These are phyloP conservation scores for Kradibia gibbosae DNA, from an alignment of 1,140 invertebrate species.

Conservation along the genomic window DNA sequence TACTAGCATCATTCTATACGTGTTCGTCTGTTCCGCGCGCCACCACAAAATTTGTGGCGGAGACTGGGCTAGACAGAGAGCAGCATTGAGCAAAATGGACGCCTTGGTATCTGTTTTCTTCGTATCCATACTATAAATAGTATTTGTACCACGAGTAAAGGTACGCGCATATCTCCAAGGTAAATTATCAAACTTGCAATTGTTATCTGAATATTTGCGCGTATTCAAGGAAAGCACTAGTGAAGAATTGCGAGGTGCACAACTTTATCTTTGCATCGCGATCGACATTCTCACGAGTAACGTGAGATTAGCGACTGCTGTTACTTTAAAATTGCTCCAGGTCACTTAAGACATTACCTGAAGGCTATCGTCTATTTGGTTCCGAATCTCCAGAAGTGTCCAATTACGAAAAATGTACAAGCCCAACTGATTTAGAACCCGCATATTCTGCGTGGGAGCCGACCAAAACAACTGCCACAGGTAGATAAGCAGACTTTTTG, in stretches of 20 bases:
- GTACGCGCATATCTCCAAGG: conserved; percentile 8
- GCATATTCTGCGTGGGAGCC: background rate
- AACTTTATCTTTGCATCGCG: background rate
- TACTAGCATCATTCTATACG: conserved; percentile 8
- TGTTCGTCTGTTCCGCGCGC: background rate
- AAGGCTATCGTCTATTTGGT: no score
- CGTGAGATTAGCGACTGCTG: background rate
- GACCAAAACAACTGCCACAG: background rate
- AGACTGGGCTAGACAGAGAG: conserved; percentile 19
- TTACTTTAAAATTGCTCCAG: background rate
- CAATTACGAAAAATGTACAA: background rate
- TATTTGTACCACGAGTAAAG: conserved; percentile 11
- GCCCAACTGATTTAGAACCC: background rate
- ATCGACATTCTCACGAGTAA: conserved; percentile 1
- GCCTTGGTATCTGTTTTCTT: conserved; percentile 72
- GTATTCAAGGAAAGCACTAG: conserved; percentile 6
- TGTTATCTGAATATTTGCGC: background rate
- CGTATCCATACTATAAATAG: conserved; percentile 45
- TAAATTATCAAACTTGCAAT: background rate
- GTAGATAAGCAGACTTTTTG: background rate
- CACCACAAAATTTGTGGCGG: conserved; percentile 27
- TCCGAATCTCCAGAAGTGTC: background rate
- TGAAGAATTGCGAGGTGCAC: conserved; percentile 5
- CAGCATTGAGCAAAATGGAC: conserved; percentile 70
- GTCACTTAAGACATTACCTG: no score